Evolutionary conservation across 2,113 vertebrate species (phyloP), one percentile per base, ranked within the genome.

Genomic region (Mus spicilegus): DNA sequence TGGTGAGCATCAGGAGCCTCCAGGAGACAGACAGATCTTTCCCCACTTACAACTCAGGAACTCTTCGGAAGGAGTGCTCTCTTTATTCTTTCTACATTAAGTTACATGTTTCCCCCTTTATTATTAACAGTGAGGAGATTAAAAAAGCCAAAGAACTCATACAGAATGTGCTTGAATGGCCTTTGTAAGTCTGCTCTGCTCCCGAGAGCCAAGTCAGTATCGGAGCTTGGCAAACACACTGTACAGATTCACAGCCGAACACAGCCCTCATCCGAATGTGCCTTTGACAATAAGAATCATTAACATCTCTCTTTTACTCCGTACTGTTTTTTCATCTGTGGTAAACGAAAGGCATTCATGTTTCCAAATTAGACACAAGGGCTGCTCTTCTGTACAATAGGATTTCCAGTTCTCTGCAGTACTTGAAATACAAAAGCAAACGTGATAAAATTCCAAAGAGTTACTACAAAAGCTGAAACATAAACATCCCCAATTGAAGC

Each of bases 381-480:
- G 56, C 24, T 96, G 63, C 16, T 92, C 87, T 92, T 91, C 28
- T 88, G 46, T 5, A 39, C 70, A 85, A 42, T 56, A 81, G 87
- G 87, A 75, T 89, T 92, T 36, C 33, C 95, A 82, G n/a, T 72
- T 58, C 4, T 88, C 36, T 93, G 13, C 94, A 92, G 49, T 65
- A 36, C 33, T 85, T 46, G 81, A 42, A 51, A 24, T 14, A 28
- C 36, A 61, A 5, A 46, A 73, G 20, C 89, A 81, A 91, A 84
- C 51, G 33, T 49, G 19, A 69, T 89, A 76, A 85, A 95, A 90
- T 73, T 92, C 54, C 36, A 87, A 91, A 73, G 82, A 61, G 54
- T 93, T 93, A 16, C 24, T 26, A 30, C 22, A 76, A 90, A 95
- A 72, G 7, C 84, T 76, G 39, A 75, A 90, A 65, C 92, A 75